phyloP scores from a whole-genome alignment of 2,113 vertebrate species.

The Podarcis muralis region DNA sequence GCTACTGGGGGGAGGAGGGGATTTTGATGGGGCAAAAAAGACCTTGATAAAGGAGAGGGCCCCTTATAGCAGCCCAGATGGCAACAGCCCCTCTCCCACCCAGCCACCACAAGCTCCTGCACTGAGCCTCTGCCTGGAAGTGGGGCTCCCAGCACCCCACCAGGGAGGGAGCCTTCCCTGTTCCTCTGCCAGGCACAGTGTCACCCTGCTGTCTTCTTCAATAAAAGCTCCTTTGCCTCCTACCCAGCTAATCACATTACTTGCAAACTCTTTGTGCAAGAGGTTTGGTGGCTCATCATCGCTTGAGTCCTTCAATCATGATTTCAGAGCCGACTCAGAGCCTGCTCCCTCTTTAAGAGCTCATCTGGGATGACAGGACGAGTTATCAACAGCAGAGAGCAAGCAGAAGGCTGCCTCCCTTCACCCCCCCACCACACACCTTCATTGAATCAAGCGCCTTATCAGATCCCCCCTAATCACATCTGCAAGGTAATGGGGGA shows the following conservation, averaged over 20 bases:
- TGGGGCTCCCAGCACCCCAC: accelerated
- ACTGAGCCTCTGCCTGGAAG: too few species aligned
- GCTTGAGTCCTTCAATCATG: not conserved
- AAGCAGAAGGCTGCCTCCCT: not conserved
- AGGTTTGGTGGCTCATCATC: not conserved
- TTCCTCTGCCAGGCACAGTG: not conserved
- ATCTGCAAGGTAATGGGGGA: slow-evolving; percentile 5
- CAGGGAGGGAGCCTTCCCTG: not conserved
- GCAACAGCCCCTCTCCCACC: too few species aligned
- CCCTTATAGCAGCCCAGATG: too few species aligned
- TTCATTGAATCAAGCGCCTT: slow-evolving; percentile 25
- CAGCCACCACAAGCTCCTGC: too few species aligned
- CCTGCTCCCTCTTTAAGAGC: not conserved
- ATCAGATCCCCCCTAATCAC: slow-evolving; percentile 58
- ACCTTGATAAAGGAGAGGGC: too few species aligned
- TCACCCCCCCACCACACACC: not conserved
- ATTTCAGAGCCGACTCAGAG: not conserved
- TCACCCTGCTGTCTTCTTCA: not conserved
- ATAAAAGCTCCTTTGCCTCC: not conserved
- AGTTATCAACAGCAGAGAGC: not conserved
- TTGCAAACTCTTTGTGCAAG: not conserved
- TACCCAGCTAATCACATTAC: not conserved
- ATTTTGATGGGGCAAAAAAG: too few species aligned
- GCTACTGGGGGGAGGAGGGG: too few species aligned
- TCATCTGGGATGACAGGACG: not conserved